Percentiles rank a stretch among this genome's conserved stretches.
Conservation (phyloP, 2,888 invertebrate genomes). For the Polymixis lichenea region DNA sequence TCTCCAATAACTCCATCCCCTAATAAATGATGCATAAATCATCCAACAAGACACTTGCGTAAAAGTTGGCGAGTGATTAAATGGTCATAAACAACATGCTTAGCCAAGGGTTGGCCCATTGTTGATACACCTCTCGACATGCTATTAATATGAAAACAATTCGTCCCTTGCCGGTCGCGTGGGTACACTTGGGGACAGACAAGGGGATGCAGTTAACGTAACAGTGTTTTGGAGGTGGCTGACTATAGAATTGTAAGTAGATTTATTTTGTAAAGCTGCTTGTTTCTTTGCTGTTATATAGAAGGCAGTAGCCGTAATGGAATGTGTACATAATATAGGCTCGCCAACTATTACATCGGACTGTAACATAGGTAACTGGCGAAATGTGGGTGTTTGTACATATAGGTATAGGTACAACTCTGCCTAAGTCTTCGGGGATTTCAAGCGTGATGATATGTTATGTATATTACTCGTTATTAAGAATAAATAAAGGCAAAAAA, state of each 20-base stretch:
- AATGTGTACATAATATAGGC: background rate
- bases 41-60: conserved; percentile 27
- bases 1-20: background rate
- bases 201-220: background rate
- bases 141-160: conserved; percentile 90
- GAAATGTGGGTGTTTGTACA: no score
- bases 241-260: background rate
- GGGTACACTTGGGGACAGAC: conserved; percentile 76
- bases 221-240: background rate
- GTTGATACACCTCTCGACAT: conserved; percentile 85
- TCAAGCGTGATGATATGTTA: no score
- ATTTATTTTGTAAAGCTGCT: background rate
- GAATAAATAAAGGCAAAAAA: background rate
- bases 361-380: background rate
- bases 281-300: background rate
- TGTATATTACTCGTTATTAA: no score
- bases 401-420: no score
- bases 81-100: conserved; percentile 77
- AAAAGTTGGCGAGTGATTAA: conserved; percentile 67
- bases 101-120: conserved; percentile 78
- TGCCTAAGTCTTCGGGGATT: no score
- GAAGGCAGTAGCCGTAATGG: no score
- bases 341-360: background rate
- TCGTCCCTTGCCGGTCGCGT: conserved; percentile 85
- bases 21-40: conserved; percentile 18